A percentile compares a stretch with the other conserved stretches of the same genome.
Evolutionary conservation across 2,888 invertebrate species (phyloP).

Genomic region (Thumatha senex): DNA sequence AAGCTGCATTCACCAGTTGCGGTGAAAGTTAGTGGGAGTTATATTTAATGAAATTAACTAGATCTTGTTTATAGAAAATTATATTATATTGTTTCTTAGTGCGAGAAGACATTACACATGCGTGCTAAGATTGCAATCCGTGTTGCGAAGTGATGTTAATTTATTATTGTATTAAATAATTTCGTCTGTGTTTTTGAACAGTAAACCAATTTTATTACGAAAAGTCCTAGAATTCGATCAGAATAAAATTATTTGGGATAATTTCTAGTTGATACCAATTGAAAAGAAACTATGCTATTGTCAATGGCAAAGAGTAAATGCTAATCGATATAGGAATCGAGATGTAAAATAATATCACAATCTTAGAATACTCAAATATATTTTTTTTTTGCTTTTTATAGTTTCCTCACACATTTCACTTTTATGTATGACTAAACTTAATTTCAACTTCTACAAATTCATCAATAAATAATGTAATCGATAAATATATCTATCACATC

Average conservation of each 20-base stretch:
- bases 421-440: too few relatives aligned
- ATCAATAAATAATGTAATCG: too few relatives aligned
- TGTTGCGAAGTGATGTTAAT: conserved; percentile 72
- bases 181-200: conserved; percentile 59
- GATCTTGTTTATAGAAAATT: conserved; percentile 31
- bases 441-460: too few relatives aligned
- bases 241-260: neutral
- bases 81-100: conserved; percentile 49
- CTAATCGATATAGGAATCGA: neutral
- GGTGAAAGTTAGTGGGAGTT: conserved; percentile 71
- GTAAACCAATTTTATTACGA: conserved; percentile 3
- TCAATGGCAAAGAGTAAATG: neutral
- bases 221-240: conserved; percentile 2
- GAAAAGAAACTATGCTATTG: neutral
- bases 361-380: too few relatives aligned
- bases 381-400: too few relatives aligned
- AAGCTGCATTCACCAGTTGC: conserved; percentile 72
- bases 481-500: too few relatives aligned
- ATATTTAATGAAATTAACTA: conserved; percentile 20
- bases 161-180: conserved; percentile 41
- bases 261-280: neutral
- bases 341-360: neutral
- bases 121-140: conserved; percentile 77
- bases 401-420: too few relatives aligned
- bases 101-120: conserved; percentile 74